A percentile compares a stretch with the other conserved stretches of the same genome.
These are phyloP conservation scores for Drosophila triauraria DNA, from an alignment of 1,140 invertebrate genomes.

Conservation along the genomic window DNA sequence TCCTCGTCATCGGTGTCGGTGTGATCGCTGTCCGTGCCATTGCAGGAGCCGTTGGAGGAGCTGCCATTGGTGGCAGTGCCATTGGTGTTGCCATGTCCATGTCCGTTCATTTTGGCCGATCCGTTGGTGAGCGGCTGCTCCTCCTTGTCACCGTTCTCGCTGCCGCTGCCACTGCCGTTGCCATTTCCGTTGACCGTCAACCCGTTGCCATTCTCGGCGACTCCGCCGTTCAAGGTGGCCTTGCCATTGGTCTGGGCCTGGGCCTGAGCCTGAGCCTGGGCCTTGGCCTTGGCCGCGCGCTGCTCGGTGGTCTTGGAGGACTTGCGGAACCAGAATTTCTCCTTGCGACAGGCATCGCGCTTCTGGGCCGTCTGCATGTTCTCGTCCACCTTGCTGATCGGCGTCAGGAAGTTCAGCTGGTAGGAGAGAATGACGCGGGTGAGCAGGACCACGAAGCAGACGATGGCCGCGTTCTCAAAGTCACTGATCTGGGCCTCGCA, in stretches of 20 bases:
- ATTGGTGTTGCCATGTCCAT: slow-evolving; percentile 68
- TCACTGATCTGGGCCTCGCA: slow-evolving; percentile 99
- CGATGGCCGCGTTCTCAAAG: slow-evolving; percentile 99
- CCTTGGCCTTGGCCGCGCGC: slow-evolving; percentile 48
- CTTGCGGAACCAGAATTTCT: slow-evolving; percentile 97
- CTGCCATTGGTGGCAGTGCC: slow-evolving; percentile 41
- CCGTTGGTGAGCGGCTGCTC: slow-evolving; percentile 46
- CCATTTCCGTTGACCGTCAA: slow-evolving; percentile 30
- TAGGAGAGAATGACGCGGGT: slow-evolving; percentile 99
- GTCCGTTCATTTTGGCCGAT: slow-evolving; percentile 64
- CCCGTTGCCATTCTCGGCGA: slow-evolving; percentile 12
- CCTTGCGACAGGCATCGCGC: slow-evolving; percentile 92
- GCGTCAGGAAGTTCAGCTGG: slow-evolving; percentile 97
- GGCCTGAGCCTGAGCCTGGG: slow-evolving; percentile 9
- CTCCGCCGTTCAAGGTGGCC: slow-evolving; percentile 7
- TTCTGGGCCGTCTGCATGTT: slow-evolving; percentile 98
- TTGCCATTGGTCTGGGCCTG: slow-evolving; percentile 53
- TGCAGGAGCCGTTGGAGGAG: slow-evolving; percentile 67
- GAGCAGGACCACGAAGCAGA: slow-evolving; percentile 98
- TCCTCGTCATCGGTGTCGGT: slow-evolving; percentile 76
- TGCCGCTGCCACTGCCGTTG: background rate
- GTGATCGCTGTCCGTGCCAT: slow-evolving; percentile 71
- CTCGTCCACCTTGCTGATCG: slow-evolving; percentile 98
- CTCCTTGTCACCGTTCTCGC: slow-evolving; percentile 14
- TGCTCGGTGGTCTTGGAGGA: slow-evolving; percentile 86